phyloP scores from a whole-genome alignment of 1,140 invertebrate genomes.

The Tribolium castaneum region DNA sequence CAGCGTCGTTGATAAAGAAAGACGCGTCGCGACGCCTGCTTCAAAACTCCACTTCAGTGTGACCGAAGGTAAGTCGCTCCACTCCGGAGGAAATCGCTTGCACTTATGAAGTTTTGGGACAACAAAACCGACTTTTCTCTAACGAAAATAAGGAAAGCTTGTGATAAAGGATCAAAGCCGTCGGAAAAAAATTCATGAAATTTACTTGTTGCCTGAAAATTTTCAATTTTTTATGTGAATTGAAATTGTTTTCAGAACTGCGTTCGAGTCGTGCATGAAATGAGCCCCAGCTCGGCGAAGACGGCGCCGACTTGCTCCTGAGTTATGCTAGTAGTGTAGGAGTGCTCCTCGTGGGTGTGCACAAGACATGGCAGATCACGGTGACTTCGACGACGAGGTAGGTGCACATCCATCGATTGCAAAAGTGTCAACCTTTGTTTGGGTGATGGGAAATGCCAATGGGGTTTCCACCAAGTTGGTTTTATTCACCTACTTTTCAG shows the following conservation, averaged over 20 bases:
- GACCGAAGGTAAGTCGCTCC: conserved; percentile 18
- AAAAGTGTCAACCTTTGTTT: conserved; percentile 19
- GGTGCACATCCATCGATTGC: background rate
- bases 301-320: background rate
- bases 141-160: background rate
- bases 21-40: conserved; percentile 49
- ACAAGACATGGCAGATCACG: conserved; percentile 53
- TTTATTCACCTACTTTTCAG: conserved; percentile 23
- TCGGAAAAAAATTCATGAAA: background rate
- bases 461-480: conserved; percentile 16
- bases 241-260: background rate
- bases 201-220: background rate
- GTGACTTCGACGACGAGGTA: conserved; percentile 57
- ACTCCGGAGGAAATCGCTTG: background rate
- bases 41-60: background rate
- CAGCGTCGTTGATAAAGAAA: conserved; percentile 46
- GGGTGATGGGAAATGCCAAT: conserved; percentile 13
- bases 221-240: background rate
- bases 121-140: background rate
- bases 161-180: background rate
- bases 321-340: background rate
- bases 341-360: background rate
- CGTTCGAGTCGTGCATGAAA: background rate
- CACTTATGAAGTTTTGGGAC: background rate
- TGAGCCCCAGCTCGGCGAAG: background rate